Base-by-base conservation (phyloP, 2,113 vertebrate genomes). In the Echinops telfairi region DNA sequence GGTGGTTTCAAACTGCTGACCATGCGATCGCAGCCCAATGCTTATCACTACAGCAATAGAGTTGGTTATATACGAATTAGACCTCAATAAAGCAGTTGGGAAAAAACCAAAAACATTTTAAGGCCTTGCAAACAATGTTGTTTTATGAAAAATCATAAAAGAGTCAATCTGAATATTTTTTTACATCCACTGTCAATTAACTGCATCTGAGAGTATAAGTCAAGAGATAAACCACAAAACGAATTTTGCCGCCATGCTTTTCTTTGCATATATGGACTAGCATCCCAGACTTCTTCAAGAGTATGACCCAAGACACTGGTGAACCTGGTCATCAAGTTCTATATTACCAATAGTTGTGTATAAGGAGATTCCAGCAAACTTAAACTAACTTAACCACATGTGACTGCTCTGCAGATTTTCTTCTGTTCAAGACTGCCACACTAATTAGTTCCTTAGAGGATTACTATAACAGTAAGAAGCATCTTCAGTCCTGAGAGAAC, bases 311-410 rank as follows among this genome's bases (percentile, higher is more conserved):
- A 90, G 6, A 80, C 5, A 68, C 22, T 83, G 53, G 40, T 75
- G 90, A 82, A 66, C 4, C 58, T 77, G 1, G 58, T 64, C 86
- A 76, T 27, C 25, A 87, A 92, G 43, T 89, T 93, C 70, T 86
- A 62, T 23, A 84, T 14, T 71, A 84, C 33, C 62, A 38, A 85
- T 76, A 92, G 91, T 79, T 90, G 40, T 86, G 4, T 15, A 80
- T n/a, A 36, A 23, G 31, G 62, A 91, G 92, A 79, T 92, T 87
- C 20, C 12, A 93, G 38, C 71, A 91, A 90, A 62, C 9, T 90
- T 87, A 83, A 83, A 47, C 27, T 53, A 83, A 53, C 31, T 60
- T 83, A n/a, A 83, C 53, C 83, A 93, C 88, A 90, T 16, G 40
- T 82, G n/a, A 84, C 25, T 86, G 40, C 40, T 81, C 31, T 6